Base-by-base conservation (phyloP, 2,888 invertebrate species). In the Galeopsomyia nigrocyanea region DNA sequence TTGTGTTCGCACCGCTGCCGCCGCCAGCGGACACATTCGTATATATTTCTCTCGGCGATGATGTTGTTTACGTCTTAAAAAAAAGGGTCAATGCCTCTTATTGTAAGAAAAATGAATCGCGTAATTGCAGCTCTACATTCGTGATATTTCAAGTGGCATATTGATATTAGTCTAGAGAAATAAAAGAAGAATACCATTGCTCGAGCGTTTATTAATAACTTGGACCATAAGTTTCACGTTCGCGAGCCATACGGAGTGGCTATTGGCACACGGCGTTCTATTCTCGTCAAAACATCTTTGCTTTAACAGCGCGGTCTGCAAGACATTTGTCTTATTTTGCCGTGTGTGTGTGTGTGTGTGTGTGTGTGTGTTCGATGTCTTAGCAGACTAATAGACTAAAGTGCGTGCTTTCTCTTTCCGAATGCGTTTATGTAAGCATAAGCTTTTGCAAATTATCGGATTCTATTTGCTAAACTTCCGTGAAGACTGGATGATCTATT, bases 201-300 rank as follows among this genome's bases (percentile, higher is more conserved):
- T 75, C 58, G 1, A 66, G 67, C 46, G 61, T 22, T 5, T 75
- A 68, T 71, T 71, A 66, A 69, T 75, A 69, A 57, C 6, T 66
- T 67, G 3, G 62, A 58, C 56, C 51, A 10, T 55, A 65, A 69
- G 65, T 73, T 60, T 57, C 69, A 51, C 66, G 62, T 50, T 65
- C 53, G 57, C 19, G 56, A 64, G 5, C 26, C 5, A 26, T 26
- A 55, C 55, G 56, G 60, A 67, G 62, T 58, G 77, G 78, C 76
- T 77, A 78, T 76, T 73, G 77, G 77, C 76, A 76, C 26, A 26
- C 26, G 26, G 64, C n/a, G 66, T 77, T 77, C 77, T 77, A 78
- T 78, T 78, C 76, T 75, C 64, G 77, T 77, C 77, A 61, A n/a
- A 68, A 75, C 74, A 74, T 75, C 75, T 77, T 71, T 57, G 63